Base-by-base conservation (phyloP, 2,797 vertebrate genomes). In the Emydoidea blandingii region DNA sequence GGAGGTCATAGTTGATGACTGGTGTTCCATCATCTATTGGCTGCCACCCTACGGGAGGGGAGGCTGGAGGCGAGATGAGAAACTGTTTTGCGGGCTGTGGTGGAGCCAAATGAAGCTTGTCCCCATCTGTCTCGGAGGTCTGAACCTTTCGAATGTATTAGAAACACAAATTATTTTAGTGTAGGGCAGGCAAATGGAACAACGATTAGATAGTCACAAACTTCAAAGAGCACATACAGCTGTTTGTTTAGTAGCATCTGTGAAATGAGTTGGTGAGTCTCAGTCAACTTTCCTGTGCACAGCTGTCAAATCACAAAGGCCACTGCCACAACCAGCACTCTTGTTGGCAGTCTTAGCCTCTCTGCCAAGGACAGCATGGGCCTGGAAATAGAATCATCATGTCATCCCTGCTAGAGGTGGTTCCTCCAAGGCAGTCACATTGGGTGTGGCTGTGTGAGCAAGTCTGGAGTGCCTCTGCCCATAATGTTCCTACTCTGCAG, bases 71-170 rank as follows among this genome's bases (percentile, higher is more conserved):
- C 4, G 99, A 99, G 98, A 99, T 99, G 98, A 99, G 98, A 97
- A 98, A 99, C 98, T 99, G 99, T 97, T 99, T 99, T 90, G 98
- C 98, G 23, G 99, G 99, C 97, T 99, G 98, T 21, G 99, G 99
- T 21, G 98, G 99, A 82, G 99, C 99, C 98, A 99, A 97, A 85
- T 99, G 98, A 93, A 99, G 98, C 97, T 99, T 99, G 96, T 99
- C 99, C 95, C 98, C 98, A 44, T 98, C 98, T 87, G 98, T 98
- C 96, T 98, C 98, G 12, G 98, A 97, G 79, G 98, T 98, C 97
- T 99, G 98, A 93, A 99, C 99, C 99, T 99, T 97, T 95, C 91
- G 94, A 96, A 94, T 31, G 86, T 15, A 96, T 92, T 8, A 93
- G 87, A 96, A 41, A 93, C 7, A 80, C 79, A 93, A 74, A 59